Percentiles rank a stretch among this genome's conserved stretches.
phyloP scores from a whole-genome alignment of 2,113 vertebrate species.

The Tachysurus fulvidraco region DNA sequence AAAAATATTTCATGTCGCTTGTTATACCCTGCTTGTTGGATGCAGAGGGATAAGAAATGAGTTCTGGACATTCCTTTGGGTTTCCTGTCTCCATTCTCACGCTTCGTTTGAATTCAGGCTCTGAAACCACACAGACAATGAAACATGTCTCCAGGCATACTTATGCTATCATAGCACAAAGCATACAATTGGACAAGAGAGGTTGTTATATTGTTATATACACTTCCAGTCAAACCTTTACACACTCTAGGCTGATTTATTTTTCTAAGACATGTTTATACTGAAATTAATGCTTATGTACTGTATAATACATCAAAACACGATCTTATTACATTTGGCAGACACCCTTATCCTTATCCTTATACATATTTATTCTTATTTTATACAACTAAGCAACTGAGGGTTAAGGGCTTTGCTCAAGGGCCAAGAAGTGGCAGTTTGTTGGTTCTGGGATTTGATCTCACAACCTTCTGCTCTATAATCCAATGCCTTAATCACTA shows the following conservation, averaged over 20 bases:
- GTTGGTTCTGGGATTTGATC: no score
- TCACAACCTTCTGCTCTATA: no score
- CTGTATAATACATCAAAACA: neutral
- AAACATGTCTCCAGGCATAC: conserved; percentile 2
- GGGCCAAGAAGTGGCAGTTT: no score
- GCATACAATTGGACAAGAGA: neutral
- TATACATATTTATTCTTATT: no score
- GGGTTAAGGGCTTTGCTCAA: no score
- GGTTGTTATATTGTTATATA: neutral
- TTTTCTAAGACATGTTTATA: neutral
- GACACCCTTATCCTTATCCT: no score
- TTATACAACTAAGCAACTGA: no score
- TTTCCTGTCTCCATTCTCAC: conserved; percentile 56
- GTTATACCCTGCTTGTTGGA: conserved; percentile 62
- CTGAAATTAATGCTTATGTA: neutral
- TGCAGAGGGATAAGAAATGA: conserved; percentile 61
- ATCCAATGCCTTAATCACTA: no score
- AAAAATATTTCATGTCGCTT: conserved; percentile 62
- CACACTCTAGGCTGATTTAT: no score
- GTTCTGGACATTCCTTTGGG: conserved; percentile 64
- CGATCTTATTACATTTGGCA: neutral
- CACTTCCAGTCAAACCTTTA: neutral
- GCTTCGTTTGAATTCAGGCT: conserved; percentile 21
- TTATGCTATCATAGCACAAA: conserved; percentile 4
- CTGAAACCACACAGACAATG: conserved; percentile 27